Percentiles rank a stretch among this genome's conserved stretches.
Conservation (phyloP, 1,140 invertebrate species). For the Saxidomus purpurata region DNA sequence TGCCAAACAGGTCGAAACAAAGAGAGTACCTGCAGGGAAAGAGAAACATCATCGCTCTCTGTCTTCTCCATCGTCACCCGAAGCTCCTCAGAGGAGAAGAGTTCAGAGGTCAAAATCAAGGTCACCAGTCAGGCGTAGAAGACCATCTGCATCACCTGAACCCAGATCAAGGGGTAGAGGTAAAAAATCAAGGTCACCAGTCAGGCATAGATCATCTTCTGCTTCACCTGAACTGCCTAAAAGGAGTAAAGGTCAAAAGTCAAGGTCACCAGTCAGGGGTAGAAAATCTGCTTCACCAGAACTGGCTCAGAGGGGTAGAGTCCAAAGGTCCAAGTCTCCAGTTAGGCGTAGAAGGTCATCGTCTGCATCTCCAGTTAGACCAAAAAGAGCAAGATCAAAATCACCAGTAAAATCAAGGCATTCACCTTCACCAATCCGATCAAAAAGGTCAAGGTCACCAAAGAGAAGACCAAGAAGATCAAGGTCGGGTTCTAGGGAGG, state of each 20-base stretch:
- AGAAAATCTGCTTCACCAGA: conserved; percentile 20
- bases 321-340: conserved; percentile 7
- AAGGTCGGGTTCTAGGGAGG: conserved; percentile 58
- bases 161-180: neutral
- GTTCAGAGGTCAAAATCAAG: conserved; percentile 7
- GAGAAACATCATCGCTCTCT: neutral
- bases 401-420: conserved; percentile 7
- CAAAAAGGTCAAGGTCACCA: conserved; percentile 55
- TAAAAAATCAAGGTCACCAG: conserved; percentile 8
- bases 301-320: neutral
- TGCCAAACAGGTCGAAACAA: neutral
- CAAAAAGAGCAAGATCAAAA: conserved; percentile 3
- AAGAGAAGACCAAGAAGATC: conserved; percentile 34
- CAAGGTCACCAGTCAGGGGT: neutral
- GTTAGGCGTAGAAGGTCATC: neutral
- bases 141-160: neutral
- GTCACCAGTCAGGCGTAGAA: conserved; percentile 8
- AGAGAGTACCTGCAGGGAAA: neutral
- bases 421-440: conserved; percentile 48
- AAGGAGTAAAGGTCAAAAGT: neutral
- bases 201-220: conserved; percentile 32
- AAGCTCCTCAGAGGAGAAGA: neutral
- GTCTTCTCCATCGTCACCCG: neutral
- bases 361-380: neutral
- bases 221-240: neutral